Base-by-base conservation (phyloP, 2,888 invertebrate species). In the Frankliniella fusca region DNA sequence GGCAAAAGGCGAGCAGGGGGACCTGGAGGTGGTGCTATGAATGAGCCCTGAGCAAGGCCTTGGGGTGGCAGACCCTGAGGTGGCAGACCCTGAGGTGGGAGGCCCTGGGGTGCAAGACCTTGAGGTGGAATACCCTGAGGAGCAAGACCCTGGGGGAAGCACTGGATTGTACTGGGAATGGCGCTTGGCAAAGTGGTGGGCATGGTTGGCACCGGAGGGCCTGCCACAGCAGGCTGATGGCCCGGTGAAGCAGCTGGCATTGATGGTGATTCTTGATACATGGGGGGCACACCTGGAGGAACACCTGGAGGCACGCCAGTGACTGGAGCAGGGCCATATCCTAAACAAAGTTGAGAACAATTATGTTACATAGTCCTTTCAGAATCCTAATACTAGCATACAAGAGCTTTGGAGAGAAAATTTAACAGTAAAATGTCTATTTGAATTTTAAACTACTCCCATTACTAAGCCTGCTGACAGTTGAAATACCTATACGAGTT, bases 1-100 rank as follows among this genome's bases (percentile, higher is more conserved):
- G 27, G 83, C 81, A 49, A 83, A 48, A 48, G 83, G 82, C n/a
- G 83, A 82, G 27, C 81, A 79, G 38, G 83, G 80, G 27, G 82
- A 81, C 28, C 82, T 23, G 81, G 82, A n/a, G 80, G 83, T 2
- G 70, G 80, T 9, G 80, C 80, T 70, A 82, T 76, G 70, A 76
- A 76, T n/a, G 18, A n/a, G 27, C 70, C 70, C 70, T 76, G 70
- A 8, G 70, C 23, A 27, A 76, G 27, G 70, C 70, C 23, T 27
- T 76, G 70, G 23, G 20, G 15, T 15, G 54, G 28, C 11, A 81
- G 65, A 80, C 23, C 65, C 65, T 81, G 81, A n/a, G 49, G 61
- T 18, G 65, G 28, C 11, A 81, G 65, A 80, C 23, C 65, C 65
- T 81, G 81, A n/a, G 49, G 61, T 18, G 65, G 81, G 23, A 61